phyloP scores from a whole-genome alignment of 1,140 invertebrate genomes.

The Zaprionus nigranus region DNA sequence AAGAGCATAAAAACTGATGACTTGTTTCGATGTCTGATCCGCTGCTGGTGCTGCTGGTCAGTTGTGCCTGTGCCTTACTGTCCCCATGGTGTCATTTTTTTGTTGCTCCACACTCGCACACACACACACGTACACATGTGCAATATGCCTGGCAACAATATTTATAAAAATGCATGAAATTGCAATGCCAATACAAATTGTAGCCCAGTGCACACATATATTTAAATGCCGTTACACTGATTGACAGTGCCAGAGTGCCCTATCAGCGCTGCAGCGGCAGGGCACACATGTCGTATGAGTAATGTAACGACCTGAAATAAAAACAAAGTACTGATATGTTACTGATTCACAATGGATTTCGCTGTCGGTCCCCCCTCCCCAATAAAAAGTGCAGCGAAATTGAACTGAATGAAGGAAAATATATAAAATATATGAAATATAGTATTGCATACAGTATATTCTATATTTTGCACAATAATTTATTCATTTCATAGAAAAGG shows the following conservation, averaged over 20 bases:
- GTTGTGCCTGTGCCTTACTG: constrained; percentile 1
- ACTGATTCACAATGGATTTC: neutral
- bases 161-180: constrained; percentile 72
- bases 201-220: constrained; percentile 37
- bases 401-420: constrained; percentile 1
- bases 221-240: constrained; percentile 77
- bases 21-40: constrained; percentile 74
- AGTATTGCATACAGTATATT: constrained; percentile 1
- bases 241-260: constrained; percentile 62
- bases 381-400: constrained; percentile 1
- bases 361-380: too few species aligned
- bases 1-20: constrained; percentile 76
- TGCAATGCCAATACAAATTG: constrained; percentile 34
- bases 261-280: constrained; percentile 43
- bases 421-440: constrained; percentile 10
- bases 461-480: constrained; percentile 26
- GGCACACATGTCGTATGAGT: constrained; percentile 67
- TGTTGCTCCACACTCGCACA: constrained; percentile 3
- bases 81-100: constrained; percentile 73
- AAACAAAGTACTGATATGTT: constrained; percentile 11
- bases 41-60: constrained; percentile 3
- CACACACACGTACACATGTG: constrained; percentile 1
- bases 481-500: constrained; percentile 21
- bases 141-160: constrained; percentile 25
- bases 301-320: constrained; percentile 67